A percentile compares a stretch with the other conserved stretches of the same genome.
Evolutionary conservation across 1,140 invertebrate species (phyloP).

Genomic region (Penaeus japonicus): DNA sequence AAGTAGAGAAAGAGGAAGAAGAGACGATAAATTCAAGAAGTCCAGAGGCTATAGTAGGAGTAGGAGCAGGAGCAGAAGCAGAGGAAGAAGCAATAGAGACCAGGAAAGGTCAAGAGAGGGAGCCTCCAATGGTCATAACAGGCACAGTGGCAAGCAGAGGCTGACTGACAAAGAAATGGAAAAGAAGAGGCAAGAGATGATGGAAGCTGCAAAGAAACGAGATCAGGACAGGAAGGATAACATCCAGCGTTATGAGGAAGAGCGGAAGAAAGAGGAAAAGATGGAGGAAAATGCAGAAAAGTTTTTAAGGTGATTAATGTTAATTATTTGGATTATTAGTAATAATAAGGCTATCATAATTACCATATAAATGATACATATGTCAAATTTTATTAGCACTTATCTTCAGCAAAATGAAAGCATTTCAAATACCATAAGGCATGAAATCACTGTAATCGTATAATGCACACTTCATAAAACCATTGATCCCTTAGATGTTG

Average conservation of each 20-base stretch:
- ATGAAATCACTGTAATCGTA: too few species aligned
- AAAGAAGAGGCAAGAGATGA: conserved; percentile 27
- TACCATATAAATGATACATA: background rate
- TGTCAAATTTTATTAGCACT: background rate
- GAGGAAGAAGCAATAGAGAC: background rate
- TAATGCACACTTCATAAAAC: too few species aligned
- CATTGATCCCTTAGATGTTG: too few species aligned
- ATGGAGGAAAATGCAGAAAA: conserved; percentile 16
- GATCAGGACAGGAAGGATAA: conserved; percentile 36
- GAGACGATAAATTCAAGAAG: background rate
- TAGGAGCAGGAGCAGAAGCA: background rate
- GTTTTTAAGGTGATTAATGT: conserved; percentile 17
- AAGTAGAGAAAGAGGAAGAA: background rate
- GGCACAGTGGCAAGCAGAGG: background rate
- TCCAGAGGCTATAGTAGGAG: background rate
- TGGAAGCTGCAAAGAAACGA: conserved; percentile 33
- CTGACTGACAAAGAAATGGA: conserved; percentile 33
- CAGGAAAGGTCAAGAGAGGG: background rate
- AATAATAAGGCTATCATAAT: too few species aligned
- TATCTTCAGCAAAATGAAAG: too few species aligned
- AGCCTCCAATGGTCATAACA: background rate
- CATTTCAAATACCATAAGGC: too few species aligned
- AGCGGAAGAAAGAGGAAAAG: conserved; percentile 20
- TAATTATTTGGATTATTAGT: too few species aligned
- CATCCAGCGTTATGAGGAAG: conserved; percentile 16